Conservation (phyloP, 2,113 vertebrate species). For the Oreochromis tanganicae region DNA sequence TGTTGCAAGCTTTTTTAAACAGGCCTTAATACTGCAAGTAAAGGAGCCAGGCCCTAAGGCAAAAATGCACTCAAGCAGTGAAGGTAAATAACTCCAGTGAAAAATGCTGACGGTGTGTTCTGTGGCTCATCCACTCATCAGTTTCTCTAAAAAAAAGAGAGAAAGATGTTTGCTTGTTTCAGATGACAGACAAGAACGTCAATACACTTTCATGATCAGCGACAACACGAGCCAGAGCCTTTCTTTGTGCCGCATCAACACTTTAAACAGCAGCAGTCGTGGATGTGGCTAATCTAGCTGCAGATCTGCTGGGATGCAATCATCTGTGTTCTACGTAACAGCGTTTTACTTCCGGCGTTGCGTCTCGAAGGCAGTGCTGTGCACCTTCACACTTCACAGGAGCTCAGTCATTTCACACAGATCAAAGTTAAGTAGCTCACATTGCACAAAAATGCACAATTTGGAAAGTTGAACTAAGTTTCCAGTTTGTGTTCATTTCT, state of each 20-base stretch:
- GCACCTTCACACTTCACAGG: background rate
- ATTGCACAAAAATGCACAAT: background rate
- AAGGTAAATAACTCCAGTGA: background rate
- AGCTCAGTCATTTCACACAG: background rate
- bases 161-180: background rate
- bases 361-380: background rate
- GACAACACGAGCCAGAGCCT: background rate
- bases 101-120: background rate
- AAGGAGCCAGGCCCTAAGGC: background rate
- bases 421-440: background rate
- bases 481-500: background rate
- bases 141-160: background rate
- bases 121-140: background rate
- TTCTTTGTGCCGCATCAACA: background rate
- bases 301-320: background rate
- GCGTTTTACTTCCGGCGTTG: background rate
- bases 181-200: background rate
- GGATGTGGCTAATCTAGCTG: background rate
- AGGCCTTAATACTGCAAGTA: background rate
- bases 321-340: background rate
- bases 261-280: background rate
- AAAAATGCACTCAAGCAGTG: background rate
- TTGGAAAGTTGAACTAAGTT: background rate
- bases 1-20: background rate
- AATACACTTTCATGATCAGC: background rate